These are phyloP conservation scores for Blastobasis lacticolella DNA, from an alignment of 2,888 invertebrate species.

Conservation along the genomic window DNA sequence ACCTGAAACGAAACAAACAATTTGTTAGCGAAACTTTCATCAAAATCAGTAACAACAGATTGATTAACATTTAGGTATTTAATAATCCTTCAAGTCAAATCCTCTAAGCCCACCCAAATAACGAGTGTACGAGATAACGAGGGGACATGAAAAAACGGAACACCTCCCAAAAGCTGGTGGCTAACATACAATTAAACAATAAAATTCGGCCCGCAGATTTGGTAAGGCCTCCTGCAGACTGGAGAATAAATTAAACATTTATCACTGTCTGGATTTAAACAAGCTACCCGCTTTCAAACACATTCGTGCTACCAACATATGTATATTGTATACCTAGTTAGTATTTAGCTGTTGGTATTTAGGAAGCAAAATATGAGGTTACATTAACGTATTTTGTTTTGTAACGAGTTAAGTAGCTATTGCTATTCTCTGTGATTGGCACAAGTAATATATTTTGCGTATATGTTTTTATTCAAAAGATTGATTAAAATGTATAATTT, in stretches of 20 bases:
- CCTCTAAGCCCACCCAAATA: background rate
- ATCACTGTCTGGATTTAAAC: slow-evolving; percentile 56
- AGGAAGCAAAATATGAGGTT: too few relatives aligned
- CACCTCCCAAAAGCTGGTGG: slow-evolving; percentile 13
- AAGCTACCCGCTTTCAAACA: slow-evolving; percentile 37
- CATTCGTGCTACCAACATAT: slow-evolving; percentile 7
- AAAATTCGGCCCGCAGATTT: slow-evolving; percentile 44
- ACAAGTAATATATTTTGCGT: too few relatives aligned
- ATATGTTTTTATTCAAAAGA: too few relatives aligned
- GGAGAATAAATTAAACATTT: slow-evolving; percentile 63
- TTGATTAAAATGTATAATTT: too few relatives aligned
- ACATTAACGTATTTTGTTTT: too few relatives aligned
- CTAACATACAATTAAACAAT: slow-evolving; percentile 39
- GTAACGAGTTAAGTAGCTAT: too few relatives aligned
- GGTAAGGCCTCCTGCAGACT: slow-evolving; percentile 36
- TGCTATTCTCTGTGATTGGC: too few relatives aligned
- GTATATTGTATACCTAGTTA: too few relatives aligned
- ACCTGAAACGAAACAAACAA: background rate
- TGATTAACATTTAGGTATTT: background rate
- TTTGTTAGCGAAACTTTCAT: too few relatives aligned
- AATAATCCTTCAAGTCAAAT: background rate
- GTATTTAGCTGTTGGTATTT: too few relatives aligned
- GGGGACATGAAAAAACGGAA: background rate
- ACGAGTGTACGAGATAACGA: background rate
- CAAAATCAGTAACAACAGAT: background rate